Evolutionary conservation across 2,797 vertebrate genomes (phyloP).

Genomic region (Lepilemur septentrionalis): DNA sequence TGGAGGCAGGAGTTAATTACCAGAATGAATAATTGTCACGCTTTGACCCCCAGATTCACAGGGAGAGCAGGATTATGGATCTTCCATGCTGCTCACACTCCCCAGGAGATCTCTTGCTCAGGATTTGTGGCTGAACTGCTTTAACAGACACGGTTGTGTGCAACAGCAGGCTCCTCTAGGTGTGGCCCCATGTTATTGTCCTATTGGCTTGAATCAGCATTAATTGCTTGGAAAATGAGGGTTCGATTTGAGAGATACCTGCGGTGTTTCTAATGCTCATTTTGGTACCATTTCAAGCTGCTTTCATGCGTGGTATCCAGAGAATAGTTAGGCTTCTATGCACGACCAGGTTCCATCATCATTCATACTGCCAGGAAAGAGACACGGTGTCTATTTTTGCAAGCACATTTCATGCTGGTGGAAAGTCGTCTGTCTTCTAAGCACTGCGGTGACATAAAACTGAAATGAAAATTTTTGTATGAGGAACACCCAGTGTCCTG

Average conservation of each 20-base stretch:
- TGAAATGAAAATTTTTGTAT: not conserved
- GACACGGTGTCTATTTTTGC: not conserved
- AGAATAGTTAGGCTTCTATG: not conserved
- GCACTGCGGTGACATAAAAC: not conserved
- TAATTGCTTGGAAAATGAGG: slow-evolving; percentile 67
- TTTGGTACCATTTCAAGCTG: not conserved
- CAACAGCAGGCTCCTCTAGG: not conserved
- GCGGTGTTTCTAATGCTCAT: not conserved
- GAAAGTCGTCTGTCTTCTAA: slow-evolving; percentile 19
- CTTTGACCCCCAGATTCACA: not conserved
- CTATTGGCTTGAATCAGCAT: not conserved
- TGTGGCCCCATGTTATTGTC: not conserved
- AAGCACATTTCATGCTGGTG: not conserved
- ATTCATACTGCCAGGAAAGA: slow-evolving; percentile 10
- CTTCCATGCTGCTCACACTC: not conserved
- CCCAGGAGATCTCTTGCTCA: not conserved
- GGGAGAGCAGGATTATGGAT: not conserved
- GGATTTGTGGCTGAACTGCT: not conserved
- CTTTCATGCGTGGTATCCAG: not conserved
- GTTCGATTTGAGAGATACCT: not conserved
- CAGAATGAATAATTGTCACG: not conserved
- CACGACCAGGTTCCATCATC: not conserved
- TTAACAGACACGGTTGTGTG: not conserved
- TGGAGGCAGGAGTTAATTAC: slow-evolving; percentile 23
- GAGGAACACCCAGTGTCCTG: not conserved